These are phyloP conservation scores for Desmodus rotundus DNA, from an alignment of 2,113 vertebrate genomes.

Conservation along the genomic window DNA sequence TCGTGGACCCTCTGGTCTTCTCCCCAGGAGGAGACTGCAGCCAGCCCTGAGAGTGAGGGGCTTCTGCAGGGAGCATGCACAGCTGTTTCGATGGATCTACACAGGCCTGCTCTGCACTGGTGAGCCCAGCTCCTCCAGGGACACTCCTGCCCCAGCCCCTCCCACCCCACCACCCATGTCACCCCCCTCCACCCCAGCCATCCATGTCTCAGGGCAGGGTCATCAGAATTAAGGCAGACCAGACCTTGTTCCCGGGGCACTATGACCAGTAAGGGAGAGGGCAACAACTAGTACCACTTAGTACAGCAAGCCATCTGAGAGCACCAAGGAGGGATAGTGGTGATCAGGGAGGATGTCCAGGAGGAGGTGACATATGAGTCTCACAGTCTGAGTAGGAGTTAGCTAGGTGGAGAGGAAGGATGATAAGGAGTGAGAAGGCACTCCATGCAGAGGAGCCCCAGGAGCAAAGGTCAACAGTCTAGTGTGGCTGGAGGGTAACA, in stretches of 20 bases:
- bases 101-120: slow-evolving; percentile 76
- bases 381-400: not conserved
- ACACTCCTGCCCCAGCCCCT: too few relatives aligned
- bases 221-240: not conserved
- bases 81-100: slow-evolving; percentile 29
- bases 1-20: not conserved
- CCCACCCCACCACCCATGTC: not conserved
- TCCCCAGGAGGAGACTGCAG: slow-evolving; percentile 72
- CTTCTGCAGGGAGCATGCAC: slow-evolving; percentile 69
- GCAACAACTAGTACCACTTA: not conserved
- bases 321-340: not conserved
- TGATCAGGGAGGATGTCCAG: not conserved
- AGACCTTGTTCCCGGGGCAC: not conserved
- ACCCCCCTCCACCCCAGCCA: not conserved
- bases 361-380: not conserved
- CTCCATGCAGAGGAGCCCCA: not conserved
- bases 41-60: not conserved
- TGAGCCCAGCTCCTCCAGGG: slow-evolving; percentile 62
- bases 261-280: not conserved
- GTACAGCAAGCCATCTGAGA: not conserved
- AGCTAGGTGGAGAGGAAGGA: not conserved
- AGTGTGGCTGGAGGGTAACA: not conserved
- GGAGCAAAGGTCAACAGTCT: not conserved
- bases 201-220: not conserved
- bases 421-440: not conserved